phyloP scores from a whole-genome alignment of 1,140 invertebrate genomes.

The Drosophila navojoa region DNA sequence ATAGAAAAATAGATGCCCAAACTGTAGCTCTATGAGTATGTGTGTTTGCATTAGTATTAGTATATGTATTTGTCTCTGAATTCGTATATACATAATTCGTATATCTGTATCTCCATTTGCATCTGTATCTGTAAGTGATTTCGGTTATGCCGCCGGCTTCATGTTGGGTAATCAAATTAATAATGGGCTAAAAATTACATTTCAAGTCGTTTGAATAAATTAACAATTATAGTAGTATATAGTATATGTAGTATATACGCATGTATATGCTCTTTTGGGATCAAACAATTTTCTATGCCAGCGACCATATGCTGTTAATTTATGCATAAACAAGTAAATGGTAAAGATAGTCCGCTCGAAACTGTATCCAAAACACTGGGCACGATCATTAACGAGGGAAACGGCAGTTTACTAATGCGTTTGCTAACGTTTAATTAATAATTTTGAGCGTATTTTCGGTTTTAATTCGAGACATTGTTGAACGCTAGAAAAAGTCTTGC shows the following conservation, averaged over 20 bases:
- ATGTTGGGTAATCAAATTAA: constrained; percentile 74
- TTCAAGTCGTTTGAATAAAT: constrained; percentile 72
- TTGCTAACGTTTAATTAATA: constrained; percentile 23
- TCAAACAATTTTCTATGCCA: constrained; percentile 22
- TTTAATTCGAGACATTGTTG: constrained; percentile 3
- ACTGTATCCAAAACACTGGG: constrained; percentile 28
- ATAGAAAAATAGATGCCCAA: constrained; percentile 12
- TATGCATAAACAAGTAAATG: constrained; percentile 41
- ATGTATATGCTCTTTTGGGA: background rate
- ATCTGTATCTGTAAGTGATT: constrained; percentile 42
- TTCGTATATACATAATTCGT: constrained; percentile 7
- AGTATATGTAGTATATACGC: background rate
- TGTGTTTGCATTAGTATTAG: background rate
- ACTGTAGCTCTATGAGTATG: background rate
- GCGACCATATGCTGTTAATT: constrained; percentile 29
- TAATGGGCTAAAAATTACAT: constrained; percentile 72
- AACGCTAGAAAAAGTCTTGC: constrained; percentile 8
- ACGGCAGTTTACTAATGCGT: constrained; percentile 36
- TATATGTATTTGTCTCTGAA: constrained; percentile 15
- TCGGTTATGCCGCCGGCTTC: constrained; percentile 40
- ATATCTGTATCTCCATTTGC: constrained; percentile 14
- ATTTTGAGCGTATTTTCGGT: background rate
- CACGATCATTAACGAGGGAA: constrained; percentile 45
- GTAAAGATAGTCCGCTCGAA: constrained; percentile 27
- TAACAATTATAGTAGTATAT: constrained; percentile 57